phyloP scores from a whole-genome alignment of 2,113 vertebrate genomes.

The Megalops atlanticus region DNA sequence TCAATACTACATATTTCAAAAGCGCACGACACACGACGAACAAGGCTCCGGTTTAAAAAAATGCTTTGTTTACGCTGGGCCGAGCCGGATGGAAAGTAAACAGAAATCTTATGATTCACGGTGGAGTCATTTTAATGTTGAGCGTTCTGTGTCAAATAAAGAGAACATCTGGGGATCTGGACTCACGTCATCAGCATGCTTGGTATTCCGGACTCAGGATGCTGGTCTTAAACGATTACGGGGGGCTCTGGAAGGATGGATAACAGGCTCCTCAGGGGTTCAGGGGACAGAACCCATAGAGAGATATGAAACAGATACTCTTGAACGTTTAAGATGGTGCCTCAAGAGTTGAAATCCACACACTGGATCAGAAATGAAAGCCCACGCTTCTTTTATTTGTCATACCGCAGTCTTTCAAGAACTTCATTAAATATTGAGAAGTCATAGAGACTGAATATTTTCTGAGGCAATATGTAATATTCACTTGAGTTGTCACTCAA shows the following conservation, averaged over 20 bases:
- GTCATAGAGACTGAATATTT: not conserved
- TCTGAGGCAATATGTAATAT: not conserved
- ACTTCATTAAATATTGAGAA: not conserved
- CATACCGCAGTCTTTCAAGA: not conserved
- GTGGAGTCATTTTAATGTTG: slow-evolving; percentile 1
- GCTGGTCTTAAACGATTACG: too few species aligned
- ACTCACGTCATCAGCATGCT: not conserved
- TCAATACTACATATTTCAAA: too few species aligned
- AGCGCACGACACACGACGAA: not conserved
- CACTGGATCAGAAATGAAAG: not conserved
- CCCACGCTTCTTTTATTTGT: not conserved
- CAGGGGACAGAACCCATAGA: not conserved
- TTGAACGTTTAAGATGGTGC: not conserved
- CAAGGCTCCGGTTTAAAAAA: not conserved
- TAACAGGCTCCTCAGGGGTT: too few species aligned
- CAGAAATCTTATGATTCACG: not conserved
- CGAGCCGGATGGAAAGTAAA: not conserved
- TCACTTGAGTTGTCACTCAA: not conserved
- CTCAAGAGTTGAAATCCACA: not conserved
- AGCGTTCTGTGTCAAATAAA: not conserved
- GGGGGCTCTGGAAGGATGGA: too few species aligned
- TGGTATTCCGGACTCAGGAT: not conserved
- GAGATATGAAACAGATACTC: not conserved
- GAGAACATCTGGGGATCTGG: not conserved
- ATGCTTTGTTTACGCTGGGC: not conserved